Conservation (phyloP, 2,888 invertebrate species). For the Megamerina dolium region DNA sequence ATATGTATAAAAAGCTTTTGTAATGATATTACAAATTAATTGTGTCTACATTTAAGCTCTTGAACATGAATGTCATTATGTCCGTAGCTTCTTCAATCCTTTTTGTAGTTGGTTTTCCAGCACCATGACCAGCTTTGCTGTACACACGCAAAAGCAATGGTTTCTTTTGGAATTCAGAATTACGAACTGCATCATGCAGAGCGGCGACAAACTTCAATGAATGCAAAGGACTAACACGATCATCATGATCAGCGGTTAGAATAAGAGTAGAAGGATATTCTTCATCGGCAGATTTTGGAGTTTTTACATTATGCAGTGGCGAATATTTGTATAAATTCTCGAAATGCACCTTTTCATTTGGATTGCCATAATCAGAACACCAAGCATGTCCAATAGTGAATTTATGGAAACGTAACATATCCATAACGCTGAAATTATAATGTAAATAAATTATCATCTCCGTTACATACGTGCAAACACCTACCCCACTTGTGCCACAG, state of each 20-base stretch:
- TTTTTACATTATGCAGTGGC: slow-evolving; percentile 84
- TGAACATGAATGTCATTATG: slow-evolving; percentile 57
- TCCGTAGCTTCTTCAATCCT: slow-evolving; percentile 93
- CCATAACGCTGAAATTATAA: slow-evolving; percentile 72
- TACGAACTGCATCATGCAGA: slow-evolving; percentile 70
- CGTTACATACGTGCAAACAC: no score
- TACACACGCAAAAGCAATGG: slow-evolving; percentile 88
- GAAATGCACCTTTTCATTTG: slow-evolving; percentile 82
- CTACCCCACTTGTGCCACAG: slow-evolving; percentile 90
- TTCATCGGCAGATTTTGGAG: slow-evolving; percentile 53
- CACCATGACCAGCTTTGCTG: slow-evolving; percentile 94
- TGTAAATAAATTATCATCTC: not conserved
- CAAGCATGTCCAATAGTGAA: slow-evolving; percentile 97
- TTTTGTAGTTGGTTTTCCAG: slow-evolving; percentile 94
- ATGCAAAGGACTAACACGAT: slow-evolving; percentile 95
- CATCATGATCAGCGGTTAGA: slow-evolving; percentile 97
- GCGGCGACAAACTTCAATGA: slow-evolving; percentile 91
- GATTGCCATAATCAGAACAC: slow-evolving; percentile 91
- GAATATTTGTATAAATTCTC: slow-evolving; percentile 80
- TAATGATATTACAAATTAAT: slow-evolving; percentile 25
- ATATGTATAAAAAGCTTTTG: not conserved
- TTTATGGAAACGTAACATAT: slow-evolving; percentile 96
- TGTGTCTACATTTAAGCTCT: slow-evolving; percentile 41
- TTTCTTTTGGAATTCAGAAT: slow-evolving; percentile 62
- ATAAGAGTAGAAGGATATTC: slow-evolving; percentile 90